These are phyloP conservation scores for Perithous albicinctus DNA, from an alignment of 2,888 invertebrate species.

Conservation along the genomic window DNA sequence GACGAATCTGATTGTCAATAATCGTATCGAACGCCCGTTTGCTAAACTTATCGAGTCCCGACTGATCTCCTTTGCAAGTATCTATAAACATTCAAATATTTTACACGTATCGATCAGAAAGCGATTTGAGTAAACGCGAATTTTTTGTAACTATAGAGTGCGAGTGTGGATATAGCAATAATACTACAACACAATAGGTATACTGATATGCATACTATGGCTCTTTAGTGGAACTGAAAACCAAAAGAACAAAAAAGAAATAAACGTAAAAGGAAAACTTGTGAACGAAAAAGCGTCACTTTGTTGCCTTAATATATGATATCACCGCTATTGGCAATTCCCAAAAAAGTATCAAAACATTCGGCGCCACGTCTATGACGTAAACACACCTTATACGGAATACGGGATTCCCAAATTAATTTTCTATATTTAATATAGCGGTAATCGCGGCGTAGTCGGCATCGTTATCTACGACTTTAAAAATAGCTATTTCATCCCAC, in stretches of 20 bases:
- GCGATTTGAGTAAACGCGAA: constrained; percentile 54
- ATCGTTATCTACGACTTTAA: not conserved
- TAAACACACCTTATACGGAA: not conserved
- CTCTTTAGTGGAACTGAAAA: constrained; percentile 46
- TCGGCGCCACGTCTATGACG: not conserved
- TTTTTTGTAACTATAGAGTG: constrained; percentile 65
- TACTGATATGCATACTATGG: constrained; percentile 28
- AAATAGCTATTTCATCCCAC: not conserved
- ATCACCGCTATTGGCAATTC: not conserved
- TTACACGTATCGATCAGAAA: constrained; percentile 47
- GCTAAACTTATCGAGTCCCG: constrained; percentile 21
- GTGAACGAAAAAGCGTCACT: not conserved
- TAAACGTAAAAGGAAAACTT: constrained; percentile 41
- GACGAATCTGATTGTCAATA: constrained; percentile 57
- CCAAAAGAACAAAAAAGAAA: constrained; percentile 25
- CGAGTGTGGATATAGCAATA: constrained; percentile 64
- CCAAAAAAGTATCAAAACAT: not conserved
- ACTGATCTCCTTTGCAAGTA: constrained; percentile 3
- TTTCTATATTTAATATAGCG: not conserved
- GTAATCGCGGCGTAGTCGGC: not conserved
- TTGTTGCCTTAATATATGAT: not conserved
- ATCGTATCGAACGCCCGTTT: constrained; percentile 28
- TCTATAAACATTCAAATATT: constrained; percentile 44
- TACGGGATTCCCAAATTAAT: not conserved
- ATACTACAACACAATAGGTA: constrained; percentile 23